phyloP scores from a whole-genome alignment of 2,113 vertebrate genomes.

The Porphyrio hochstetteri region DNA sequence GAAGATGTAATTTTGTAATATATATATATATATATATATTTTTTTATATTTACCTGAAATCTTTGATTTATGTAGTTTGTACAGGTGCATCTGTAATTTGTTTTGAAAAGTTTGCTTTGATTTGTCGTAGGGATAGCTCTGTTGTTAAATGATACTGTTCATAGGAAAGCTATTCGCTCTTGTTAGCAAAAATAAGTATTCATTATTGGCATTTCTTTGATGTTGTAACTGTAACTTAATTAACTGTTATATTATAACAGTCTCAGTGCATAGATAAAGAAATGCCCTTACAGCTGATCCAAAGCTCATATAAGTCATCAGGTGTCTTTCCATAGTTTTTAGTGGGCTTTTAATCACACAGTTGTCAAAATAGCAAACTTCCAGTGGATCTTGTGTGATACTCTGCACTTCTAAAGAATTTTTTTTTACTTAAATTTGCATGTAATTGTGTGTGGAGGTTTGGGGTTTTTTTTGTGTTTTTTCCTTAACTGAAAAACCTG shows the following conservation, averaged over 20 bases:
- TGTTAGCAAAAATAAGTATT: background rate
- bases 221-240: background rate
- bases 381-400: background rate
- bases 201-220: background rate
- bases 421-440: background rate
- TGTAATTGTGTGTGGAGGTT: background rate
- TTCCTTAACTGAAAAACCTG: background rate
- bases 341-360: background rate
- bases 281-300: conserved; percentile 45
- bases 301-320: background rate
- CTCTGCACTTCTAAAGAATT: background rate
- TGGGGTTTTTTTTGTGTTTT: background rate
- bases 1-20: conserved; percentile 1
- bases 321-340: background rate
- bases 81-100: background rate
- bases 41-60: background rate
- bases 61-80: background rate
- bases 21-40: background rate
- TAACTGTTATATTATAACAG: background rate
- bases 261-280: background rate
- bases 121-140: background rate
- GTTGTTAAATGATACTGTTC: background rate
- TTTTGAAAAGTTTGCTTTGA: background rate
- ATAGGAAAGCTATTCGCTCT: background rate
- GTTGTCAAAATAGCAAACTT: background rate